A percentile compares a stretch with the other conserved stretches of the same genome.
Evolutionary conservation across 2,113 vertebrate species (phyloP).

Genomic region (Tautogolabrus adspersus): DNA sequence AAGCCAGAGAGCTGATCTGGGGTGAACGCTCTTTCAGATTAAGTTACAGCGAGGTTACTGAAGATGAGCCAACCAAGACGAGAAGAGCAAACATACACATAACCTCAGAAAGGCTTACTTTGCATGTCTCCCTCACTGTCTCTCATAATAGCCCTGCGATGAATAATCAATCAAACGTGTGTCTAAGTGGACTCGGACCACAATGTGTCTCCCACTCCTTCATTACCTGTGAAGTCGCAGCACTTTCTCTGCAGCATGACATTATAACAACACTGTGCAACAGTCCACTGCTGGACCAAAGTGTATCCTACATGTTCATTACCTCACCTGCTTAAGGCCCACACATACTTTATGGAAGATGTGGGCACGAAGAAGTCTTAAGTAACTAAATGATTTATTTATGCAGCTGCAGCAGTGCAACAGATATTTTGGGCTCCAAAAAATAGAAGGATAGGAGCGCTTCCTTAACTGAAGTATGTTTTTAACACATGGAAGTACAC

Average conservation of each 20-base stretch:
- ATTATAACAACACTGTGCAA: background rate
- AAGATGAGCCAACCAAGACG: constrained; percentile 4
- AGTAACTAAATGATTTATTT: too few relatives aligned
- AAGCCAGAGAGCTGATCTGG: constrained; percentile 62
- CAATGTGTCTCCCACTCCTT: constrained; percentile 44
- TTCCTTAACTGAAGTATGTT: too few relatives aligned
- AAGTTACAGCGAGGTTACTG: constrained; percentile 57
- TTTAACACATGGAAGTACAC: too few relatives aligned
- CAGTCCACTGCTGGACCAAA: background rate
- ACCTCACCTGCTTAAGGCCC: background rate
- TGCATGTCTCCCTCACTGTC: constrained; percentile 14
- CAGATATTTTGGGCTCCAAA: too few relatives aligned
- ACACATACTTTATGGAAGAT: too few relatives aligned
- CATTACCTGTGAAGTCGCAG: constrained; percentile 62
- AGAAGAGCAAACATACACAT: constrained; percentile 44
- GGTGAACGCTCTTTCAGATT: constrained; percentile 48
- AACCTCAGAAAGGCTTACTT: constrained; percentile 56
- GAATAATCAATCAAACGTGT: constrained; percentile 59
- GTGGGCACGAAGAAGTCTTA: background rate
- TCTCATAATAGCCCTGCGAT: constrained; percentile 26
- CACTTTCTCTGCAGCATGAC: constrained; percentile 27
- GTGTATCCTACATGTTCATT: background rate
- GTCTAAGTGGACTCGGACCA: constrained; percentile 24
- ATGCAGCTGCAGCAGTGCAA: too few relatives aligned
- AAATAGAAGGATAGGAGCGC: too few relatives aligned